Conservation (phyloP, 37 sponge, comb jelly and placozoan genomes). For the Chondrosia reniformis region DNA sequence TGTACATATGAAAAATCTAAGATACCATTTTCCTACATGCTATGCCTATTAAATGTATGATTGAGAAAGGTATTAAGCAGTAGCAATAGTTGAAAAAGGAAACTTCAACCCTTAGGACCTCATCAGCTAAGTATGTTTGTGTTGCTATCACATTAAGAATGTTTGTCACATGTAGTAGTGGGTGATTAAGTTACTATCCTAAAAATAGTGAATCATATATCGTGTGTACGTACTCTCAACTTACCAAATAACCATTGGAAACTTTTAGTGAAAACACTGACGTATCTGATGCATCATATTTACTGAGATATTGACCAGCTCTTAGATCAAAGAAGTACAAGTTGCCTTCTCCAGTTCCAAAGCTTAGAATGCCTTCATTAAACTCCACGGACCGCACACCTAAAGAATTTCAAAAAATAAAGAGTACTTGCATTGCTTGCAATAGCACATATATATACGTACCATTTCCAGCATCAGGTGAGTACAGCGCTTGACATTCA, state of each 20-base stretch:
- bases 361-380: conserved; percentile 67
- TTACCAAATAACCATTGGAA: conserved; percentile 14
- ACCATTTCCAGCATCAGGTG: conserved; percentile 28
- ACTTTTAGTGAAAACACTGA: conserved; percentile 1
- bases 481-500: neutral
- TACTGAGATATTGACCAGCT: conserved; percentile 27
- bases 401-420: neutral
- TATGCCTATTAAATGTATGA: neutral
- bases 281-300: neutral
- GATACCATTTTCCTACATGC: no score
- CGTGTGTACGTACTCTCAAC: neutral
- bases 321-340: conserved; percentile 84
- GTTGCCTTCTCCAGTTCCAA: conserved; percentile 85
- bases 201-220: neutral
- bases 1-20: no score
- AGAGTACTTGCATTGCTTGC: neutral
- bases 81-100: neutral
- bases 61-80: neutral
- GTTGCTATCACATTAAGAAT: no score
- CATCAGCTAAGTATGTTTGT: no score
- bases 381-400: conserved; percentile 83
- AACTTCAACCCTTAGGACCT: no score
- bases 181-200: no score
- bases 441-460: neutral
- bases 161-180: no score